Base-by-base conservation (phyloP, 2,113 vertebrate genomes). In the Malurus elegans region DNA sequence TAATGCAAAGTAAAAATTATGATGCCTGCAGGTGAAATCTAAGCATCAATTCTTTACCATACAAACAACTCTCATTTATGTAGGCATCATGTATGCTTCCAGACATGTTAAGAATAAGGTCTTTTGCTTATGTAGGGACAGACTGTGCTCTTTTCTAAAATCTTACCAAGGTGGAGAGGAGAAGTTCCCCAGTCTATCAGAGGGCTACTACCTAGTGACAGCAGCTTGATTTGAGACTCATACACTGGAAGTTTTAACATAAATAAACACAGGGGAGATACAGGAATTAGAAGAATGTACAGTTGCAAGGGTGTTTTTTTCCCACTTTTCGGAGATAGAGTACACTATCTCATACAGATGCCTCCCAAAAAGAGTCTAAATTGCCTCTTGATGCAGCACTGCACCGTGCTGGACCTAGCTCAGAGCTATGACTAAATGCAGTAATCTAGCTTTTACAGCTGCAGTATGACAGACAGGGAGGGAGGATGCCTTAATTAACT, bases 401-500 rank as follows among this genome's bases (percentile, higher is more conserved):
- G 54, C 42, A 58, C 79, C 76, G 38, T 42, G 28, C 29, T 86
- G 45, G 45, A 66, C 90, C 32, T 80, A 70, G 75, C 79, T 92
- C 54, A 62, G 26, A 87, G 91, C 71, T 92, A 86, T 51, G 42
- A 78, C 64, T 93, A 86, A 83, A 86, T 54, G 28, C 61, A 92
- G 75, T 82, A 94, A 93, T 95, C 85, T 89, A 53, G 47, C 29
- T 92, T 94, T 95, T 94, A 92, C 88, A 96, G 86, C 66, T 93
- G 79, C 4, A 10, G 8, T 67, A 34, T 67, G 47, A 86, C 50
- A 96, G 60, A 65, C 34, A 92, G 45, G 56, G 18, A 65, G n/a
- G 88, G 83, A 79, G 83, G 71, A 93, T 94, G 44, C 65, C 36
- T 96, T 64, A 95, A 94, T 97, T 97, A 97, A 88, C 78, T 12